These are phyloP conservation scores for Yoshiicerus persimilis DNA, from an alignment of 1,140 invertebrate genomes.

Conservation along the genomic window DNA sequence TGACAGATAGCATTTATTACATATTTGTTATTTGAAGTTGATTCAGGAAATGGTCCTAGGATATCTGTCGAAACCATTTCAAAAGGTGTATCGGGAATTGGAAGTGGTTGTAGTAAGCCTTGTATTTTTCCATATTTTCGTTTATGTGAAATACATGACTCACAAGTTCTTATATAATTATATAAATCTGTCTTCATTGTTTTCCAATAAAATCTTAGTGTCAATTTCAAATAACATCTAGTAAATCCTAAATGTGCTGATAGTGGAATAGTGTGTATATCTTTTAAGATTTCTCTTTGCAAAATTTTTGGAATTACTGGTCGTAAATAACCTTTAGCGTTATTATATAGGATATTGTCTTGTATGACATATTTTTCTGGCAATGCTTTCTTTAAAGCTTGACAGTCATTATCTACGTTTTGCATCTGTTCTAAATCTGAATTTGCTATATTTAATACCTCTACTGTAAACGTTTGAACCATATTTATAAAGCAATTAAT, in stretches of 20 bases:
- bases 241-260: background rate
- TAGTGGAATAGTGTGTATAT: background rate
- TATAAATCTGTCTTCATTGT: background rate
- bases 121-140: conserved; percentile 41
- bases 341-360: background rate
- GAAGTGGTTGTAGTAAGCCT: conserved; percentile 49
- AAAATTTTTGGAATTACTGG: background rate
- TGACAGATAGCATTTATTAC: conserved; percentile 54
- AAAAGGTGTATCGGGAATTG: conserved; percentile 47
- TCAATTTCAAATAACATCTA: background rate
- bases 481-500: background rate
- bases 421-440: background rate
- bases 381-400: background rate
- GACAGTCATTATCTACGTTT: background rate
- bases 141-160: conserved; percentile 38
- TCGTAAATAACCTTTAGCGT: background rate
- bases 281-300: background rate
- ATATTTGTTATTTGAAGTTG: conserved; percentile 49
- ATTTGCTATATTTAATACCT: background rate
- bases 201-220: background rate
- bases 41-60: conserved; percentile 50
- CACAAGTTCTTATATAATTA: background rate
- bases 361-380: background rate
- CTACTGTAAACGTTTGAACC: background rate
- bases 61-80: conserved; percentile 50